These are phyloP conservation scores for Eubucco bourcierii DNA, from an alignment of 2,113 vertebrate genomes.

Conservation along the genomic window DNA sequence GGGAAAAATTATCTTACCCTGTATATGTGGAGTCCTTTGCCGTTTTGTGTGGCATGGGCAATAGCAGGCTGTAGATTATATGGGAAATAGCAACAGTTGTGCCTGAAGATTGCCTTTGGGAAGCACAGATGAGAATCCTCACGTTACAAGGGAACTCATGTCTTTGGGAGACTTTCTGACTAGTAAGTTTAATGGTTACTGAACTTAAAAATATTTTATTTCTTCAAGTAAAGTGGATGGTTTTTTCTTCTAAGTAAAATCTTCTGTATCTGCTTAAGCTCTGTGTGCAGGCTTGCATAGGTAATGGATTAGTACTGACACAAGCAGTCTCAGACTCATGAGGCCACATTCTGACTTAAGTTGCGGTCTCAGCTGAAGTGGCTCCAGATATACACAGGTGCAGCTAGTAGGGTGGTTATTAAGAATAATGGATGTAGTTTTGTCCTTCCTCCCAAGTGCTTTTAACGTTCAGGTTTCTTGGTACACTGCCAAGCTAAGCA, in stretches of 20 bases:
- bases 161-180: neutral
- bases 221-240: neutral
- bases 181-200: neutral
- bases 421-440: neutral
- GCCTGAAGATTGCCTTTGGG: neutral
- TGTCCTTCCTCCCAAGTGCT: neutral
- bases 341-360: neutral
- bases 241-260: neutral
- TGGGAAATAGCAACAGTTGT: neutral
- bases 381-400: neutral
- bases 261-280: neutral
- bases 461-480: neutral
- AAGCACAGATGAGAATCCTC: neutral
- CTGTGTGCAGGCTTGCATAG: fast-evolving
- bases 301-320: neutral
- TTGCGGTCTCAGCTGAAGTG: neutral
- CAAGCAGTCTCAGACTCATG: neutral
- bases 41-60: fast-evolving
- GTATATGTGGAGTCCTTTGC: fast-evolving
- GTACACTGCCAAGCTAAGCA: neutral
- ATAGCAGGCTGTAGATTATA: neutral
- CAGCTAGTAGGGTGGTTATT: neutral
- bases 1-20: neutral
- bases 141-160: neutral
- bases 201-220: neutral